These are phyloP conservation scores for Sycophila sp. DNA, from an alignment of 1,140 invertebrate species.

Conservation along the genomic window DNA sequence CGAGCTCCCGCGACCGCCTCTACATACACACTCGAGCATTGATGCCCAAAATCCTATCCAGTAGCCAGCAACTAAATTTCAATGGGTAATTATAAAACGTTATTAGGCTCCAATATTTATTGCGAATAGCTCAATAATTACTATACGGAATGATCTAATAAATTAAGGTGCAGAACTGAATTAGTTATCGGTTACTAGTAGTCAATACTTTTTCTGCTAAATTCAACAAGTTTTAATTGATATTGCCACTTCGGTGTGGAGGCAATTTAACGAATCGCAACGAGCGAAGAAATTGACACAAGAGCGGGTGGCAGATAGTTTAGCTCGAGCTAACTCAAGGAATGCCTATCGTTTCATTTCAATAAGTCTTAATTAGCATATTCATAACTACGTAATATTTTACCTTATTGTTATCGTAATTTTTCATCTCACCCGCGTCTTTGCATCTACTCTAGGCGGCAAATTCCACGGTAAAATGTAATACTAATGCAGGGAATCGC, in stretches of 20 bases:
- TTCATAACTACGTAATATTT: constrained; percentile 9
- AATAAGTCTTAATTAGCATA: constrained; percentile 14
- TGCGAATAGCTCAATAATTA: too few relatives aligned
- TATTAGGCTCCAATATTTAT: too few relatives aligned
- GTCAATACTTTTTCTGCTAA: too few relatives aligned
- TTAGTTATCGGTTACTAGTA: too few relatives aligned
- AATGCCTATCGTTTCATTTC: constrained; percentile 6
- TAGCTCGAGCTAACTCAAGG: constrained; percentile 5
- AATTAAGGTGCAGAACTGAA: too few relatives aligned
- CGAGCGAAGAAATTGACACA: background rate
- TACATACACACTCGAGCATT: too few relatives aligned
- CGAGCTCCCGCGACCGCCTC: background rate
- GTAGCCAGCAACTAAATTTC: background rate
- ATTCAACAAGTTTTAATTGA: constrained; percentile 20
- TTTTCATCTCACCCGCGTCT: background rate
- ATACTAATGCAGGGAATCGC: too few relatives aligned
- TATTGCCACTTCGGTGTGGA: background rate
- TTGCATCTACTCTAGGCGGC: too few relatives aligned
- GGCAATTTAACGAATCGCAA: background rate
- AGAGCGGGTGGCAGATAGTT: constrained; percentile 12
- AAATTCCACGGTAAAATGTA: too few relatives aligned
- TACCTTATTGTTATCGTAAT: background rate
- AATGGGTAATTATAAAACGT: too few relatives aligned
- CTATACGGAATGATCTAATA: too few relatives aligned
- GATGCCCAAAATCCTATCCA: background rate